Percentiles rank a stretch among this genome's conserved stretches.
phyloP scores from a whole-genome alignment of 2,888 invertebrate species.

The Drosophila colorata region DNA sequence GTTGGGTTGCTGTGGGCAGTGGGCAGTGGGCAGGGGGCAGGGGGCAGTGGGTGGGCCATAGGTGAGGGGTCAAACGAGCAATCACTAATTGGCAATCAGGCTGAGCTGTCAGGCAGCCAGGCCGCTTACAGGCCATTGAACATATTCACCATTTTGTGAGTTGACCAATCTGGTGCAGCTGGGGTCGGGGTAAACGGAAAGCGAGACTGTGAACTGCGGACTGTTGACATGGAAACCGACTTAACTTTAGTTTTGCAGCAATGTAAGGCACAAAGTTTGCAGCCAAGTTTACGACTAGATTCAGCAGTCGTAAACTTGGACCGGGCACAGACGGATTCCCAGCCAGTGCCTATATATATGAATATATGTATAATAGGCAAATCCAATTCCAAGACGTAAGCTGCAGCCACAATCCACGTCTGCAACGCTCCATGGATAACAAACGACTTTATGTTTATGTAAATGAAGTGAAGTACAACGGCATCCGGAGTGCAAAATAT shows the following conservation, averaged over 20 bases:
- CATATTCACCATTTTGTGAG: conserved; percentile 29
- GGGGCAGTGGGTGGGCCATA: background rate
- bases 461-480: conserved; percentile 63
- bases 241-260: conserved; percentile 50
- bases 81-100: conserved; percentile 68
- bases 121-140: conserved; percentile 62
- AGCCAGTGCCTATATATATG: conserved; percentile 2
- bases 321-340: conserved; percentile 7
- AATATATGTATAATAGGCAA: conserved; percentile 19
- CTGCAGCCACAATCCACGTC: conserved; percentile 19
- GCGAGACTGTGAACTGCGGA: conserved; percentile 17
- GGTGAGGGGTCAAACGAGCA: conserved; percentile 20
- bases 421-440: conserved; percentile 53
- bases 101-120: conserved; percentile 24
- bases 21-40: conserved; percentile 3
- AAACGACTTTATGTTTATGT: conserved; percentile 76
- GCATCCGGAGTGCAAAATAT: conserved; percentile 77
- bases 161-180: conserved; percentile 41
- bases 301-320: conserved; percentile 57
- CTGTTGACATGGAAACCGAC: conserved; percentile 67
- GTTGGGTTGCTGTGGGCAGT: conserved; percentile 15
- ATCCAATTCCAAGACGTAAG: conserved; percentile 22
- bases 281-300: conserved; percentile 48
- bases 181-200: background rate
- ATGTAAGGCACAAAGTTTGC: conserved; percentile 60